A percentile compares a stretch with the other conserved stretches of the same genome.
These are phyloP conservation scores for Blennius ocellaris DNA, from an alignment of 2,113 vertebrate species.

Conservation along the genomic window DNA sequence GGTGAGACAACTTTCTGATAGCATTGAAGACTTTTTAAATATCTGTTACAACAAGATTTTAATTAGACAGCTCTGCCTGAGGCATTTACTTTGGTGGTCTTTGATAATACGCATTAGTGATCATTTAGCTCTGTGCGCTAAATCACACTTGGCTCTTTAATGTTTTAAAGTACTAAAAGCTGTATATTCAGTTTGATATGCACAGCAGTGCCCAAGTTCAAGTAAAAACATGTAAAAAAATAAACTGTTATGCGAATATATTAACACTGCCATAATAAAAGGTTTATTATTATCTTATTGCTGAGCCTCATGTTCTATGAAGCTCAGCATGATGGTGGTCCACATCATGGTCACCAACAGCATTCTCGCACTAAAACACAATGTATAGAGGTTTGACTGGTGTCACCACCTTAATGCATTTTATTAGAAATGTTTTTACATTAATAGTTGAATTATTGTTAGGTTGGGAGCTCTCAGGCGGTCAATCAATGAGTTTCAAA, in stretches of 20 bases:
- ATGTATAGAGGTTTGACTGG: too few relatives aligned
- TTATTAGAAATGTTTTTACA: too few relatives aligned
- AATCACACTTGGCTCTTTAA: background rate
- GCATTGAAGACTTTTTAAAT: background rate
- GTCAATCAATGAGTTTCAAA: too few relatives aligned
- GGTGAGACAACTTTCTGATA: constrained; percentile 1
- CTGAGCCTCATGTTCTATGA: too few relatives aligned
- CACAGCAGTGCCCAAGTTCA: background rate
- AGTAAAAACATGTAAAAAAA: background rate
- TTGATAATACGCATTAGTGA: background rate
- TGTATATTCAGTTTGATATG: background rate
- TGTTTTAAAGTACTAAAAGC: background rate
- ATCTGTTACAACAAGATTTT: constrained; percentile 6
- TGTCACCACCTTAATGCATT: too few relatives aligned
- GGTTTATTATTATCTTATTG: background rate
- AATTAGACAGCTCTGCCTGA: constrained; percentile 1
- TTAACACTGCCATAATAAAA: background rate
- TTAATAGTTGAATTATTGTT: too few relatives aligned
- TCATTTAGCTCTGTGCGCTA: constrained; percentile 1
- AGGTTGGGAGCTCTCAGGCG: too few relatives aligned
- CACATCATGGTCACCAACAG: too few relatives aligned
- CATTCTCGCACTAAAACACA: too few relatives aligned
- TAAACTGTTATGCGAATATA: background rate
- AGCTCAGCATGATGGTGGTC: too few relatives aligned
- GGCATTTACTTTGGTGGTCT: constrained; percentile 8